Percentiles rank a stretch among this genome's conserved stretches.
These are phyloP conservation scores for Urophycis tenuis DNA, from an alignment of 2,797 vertebrate genomes.

Conservation along the genomic window DNA sequence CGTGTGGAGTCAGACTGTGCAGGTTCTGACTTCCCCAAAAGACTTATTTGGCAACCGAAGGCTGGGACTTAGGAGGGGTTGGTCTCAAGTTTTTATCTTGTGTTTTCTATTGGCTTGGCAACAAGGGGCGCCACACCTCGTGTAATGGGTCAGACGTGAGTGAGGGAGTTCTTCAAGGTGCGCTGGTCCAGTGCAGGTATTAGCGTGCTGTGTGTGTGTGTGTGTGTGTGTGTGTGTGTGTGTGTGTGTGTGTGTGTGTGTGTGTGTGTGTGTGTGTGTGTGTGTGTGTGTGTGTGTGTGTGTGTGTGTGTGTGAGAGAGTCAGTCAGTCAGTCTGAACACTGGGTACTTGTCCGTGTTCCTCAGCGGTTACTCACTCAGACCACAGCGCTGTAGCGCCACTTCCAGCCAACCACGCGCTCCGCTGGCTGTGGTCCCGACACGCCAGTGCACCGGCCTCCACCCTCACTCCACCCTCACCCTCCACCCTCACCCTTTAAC, in stretches of 20 bases:
- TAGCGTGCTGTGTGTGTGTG: not conserved
- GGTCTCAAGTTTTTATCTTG: not conserved
- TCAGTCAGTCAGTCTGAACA: not conserved
- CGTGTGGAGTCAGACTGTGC: not conserved
- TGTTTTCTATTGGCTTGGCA: not conserved
- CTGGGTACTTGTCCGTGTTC: not conserved
- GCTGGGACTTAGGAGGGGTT: not conserved
- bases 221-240: not conserved
- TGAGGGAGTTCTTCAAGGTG: not conserved
- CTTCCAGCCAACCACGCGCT: not conserved
- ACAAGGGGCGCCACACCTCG: not conserved
- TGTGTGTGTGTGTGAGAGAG: not conserved
- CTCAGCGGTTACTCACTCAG: not conserved
- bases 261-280: constrained; percentile 12
- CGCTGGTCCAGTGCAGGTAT: not conserved
- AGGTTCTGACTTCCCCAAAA: not conserved
- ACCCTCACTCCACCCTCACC: not conserved
- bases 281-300: constrained; percentile 10
- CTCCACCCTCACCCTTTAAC: not conserved
- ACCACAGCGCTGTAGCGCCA: not conserved
- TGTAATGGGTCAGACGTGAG: not conserved
- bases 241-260: constrained; percentile 1
- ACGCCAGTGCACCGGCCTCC: not conserved
- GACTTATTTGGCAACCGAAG: not conserved
- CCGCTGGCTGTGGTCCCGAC: not conserved